Percentiles rank a stretch among this genome's conserved stretches.
These are phyloP conservation scores for Aegithalos caudatus DNA, from an alignment of 2,113 vertebrate genomes.

Conservation along the genomic window DNA sequence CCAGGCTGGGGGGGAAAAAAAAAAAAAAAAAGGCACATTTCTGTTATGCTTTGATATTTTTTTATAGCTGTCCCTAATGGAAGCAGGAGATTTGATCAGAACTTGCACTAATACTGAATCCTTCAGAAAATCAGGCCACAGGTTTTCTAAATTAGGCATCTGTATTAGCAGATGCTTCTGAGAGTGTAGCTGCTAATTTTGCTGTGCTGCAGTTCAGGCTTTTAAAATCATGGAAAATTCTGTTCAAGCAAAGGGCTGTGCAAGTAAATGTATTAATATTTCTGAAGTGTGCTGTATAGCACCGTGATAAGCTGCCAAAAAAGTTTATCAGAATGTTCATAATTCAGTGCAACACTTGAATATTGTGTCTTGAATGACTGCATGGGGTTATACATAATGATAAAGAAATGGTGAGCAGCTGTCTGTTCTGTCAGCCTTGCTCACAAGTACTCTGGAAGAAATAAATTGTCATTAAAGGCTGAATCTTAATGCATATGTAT, in stretches of 20 bases:
- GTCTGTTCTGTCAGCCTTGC: not conserved
- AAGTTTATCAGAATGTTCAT: not conserved
- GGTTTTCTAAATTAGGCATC: not conserved
- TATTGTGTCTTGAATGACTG: not conserved
- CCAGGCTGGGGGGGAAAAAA: accelerated
- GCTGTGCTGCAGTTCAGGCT: not conserved
- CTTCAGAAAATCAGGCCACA: not conserved
- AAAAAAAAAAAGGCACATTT: not conserved
- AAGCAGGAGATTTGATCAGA: not conserved
- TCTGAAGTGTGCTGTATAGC: not conserved
- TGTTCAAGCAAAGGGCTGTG: not conserved
- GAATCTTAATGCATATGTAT: constrained; percentile 29
- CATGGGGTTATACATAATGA: not conserved
- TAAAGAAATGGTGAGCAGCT: constrained; percentile 32
- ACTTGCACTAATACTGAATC: not conserved
- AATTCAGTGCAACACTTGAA: not conserved
- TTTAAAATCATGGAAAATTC: not conserved
- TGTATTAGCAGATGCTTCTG: constrained; percentile 12
- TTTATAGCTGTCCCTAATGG: not conserved
- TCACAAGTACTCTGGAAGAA: constrained; percentile 9
- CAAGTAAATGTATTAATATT: not conserved
- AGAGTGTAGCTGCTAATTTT: not conserved
- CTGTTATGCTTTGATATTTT: not conserved
- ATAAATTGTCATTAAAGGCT: constrained; percentile 47
- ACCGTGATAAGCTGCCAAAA: not conserved